These are phyloP conservation scores for Subanguina moxae DNA, from an alignment of 1,140 invertebrate species.

Conservation along the genomic window DNA sequence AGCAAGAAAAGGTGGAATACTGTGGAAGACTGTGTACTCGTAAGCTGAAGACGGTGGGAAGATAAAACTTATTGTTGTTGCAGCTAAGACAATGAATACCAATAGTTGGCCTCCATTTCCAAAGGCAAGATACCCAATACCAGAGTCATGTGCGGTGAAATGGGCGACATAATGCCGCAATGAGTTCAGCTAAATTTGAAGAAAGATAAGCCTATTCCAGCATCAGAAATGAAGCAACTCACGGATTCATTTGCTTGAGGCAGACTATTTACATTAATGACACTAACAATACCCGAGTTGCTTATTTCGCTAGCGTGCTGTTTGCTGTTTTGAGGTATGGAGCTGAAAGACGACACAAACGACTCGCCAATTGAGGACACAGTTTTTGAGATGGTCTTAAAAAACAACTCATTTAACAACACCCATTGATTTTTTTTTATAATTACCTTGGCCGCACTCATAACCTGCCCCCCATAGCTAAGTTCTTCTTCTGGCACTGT, in stretches of 20 bases:
- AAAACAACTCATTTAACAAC: neutral
- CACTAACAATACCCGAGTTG: constrained; percentile 73
- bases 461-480: constrained; percentile 87
- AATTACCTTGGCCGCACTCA: constrained; percentile 83
- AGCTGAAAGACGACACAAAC: constrained; percentile 66
- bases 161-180: constrained; percentile 74
- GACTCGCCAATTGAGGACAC: constrained; percentile 80
- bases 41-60: neutral
- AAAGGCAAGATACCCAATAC: constrained; percentile 83
- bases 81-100: constrained; percentile 63
- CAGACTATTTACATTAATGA: constrained; percentile 74
- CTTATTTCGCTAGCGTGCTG: constrained; percentile 20
- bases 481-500: constrained; percentile 69
- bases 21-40: constrained; percentile 85
- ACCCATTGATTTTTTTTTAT: neutral
- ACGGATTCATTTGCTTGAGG: constrained; percentile 34
- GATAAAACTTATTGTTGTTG: neutral
- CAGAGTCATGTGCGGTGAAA: constrained; percentile 78
- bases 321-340: constrained; percentile 15
- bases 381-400: constrained; percentile 62
- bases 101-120: constrained; percentile 84
- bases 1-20: constrained; percentile 92
- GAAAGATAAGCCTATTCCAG: no score
- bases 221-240: no score
- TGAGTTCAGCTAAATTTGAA: neutral